Conservation (phyloP, 2,888 invertebrate species). For the Hemistola chrysoprasaria region DNA sequence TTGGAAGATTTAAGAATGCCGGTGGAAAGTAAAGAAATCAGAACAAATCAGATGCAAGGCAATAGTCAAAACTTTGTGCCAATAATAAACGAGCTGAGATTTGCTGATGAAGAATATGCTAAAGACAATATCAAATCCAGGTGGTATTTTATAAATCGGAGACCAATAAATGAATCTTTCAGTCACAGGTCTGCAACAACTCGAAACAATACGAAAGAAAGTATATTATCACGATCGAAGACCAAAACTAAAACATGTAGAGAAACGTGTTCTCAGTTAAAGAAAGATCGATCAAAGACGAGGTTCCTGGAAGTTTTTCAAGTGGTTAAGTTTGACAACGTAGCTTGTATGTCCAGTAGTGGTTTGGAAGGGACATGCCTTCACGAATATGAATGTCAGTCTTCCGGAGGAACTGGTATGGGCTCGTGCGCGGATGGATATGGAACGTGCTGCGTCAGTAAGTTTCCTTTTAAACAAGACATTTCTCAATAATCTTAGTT, state of each 20-base stretch:
- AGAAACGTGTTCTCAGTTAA: conserved; percentile 19
- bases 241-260: conserved; percentile 43
- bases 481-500: neutral
- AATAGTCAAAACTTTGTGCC: conserved; percentile 7
- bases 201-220: conserved; percentile 1
- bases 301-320: conserved; percentile 86
- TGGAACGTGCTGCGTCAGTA: conserved; percentile 89
- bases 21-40: conserved; percentile 16
- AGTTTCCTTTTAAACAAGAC: conserved; percentile 53
- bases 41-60: conserved; percentile 31
- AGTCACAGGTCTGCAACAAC: neutral
- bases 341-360: conserved; percentile 78
- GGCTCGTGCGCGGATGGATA: conserved; percentile 88
- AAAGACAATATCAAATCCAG: conserved; percentile 23
- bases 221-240: conserved; percentile 35
- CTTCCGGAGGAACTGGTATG: conserved; percentile 82
- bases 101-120: neutral
- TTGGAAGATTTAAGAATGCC: too few species aligned
- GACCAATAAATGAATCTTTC: neutral
- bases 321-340: conserved; percentile 86
- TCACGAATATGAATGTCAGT: conserved; percentile 85
- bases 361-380: conserved; percentile 87
- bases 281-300: conserved; percentile 29
- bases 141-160: conserved; percentile 30
- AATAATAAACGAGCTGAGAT: conserved; percentile 2